A percentile compares a stretch with the other conserved stretches of the same genome.
These are phyloP conservation scores for Magallana ariakensis DNA, from an alignment of 1,140 invertebrate species.

Conservation along the genomic window DNA sequence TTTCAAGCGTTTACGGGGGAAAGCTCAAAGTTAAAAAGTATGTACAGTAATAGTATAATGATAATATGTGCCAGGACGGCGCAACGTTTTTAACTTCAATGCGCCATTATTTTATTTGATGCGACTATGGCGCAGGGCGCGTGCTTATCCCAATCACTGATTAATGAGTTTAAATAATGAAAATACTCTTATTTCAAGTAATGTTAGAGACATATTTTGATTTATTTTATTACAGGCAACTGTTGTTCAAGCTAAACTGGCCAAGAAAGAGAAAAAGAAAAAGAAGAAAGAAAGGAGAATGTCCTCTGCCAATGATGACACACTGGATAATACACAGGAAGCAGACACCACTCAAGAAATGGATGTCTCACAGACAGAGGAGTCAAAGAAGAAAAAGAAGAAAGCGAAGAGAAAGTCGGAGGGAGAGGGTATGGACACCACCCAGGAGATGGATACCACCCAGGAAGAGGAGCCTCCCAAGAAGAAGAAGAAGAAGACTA, in stretches of 20 bases:
- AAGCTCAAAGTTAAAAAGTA: no score
- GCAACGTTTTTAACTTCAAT: no score
- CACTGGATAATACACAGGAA: slow-evolving; percentile 53
- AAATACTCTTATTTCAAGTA: no score
- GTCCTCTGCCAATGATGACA: slow-evolving; percentile 38
- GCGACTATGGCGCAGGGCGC: no score
- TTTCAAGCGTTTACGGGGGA: no score
- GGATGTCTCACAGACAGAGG: slow-evolving; percentile 60
- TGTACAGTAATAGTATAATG: no score
- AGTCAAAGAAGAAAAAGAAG: slow-evolving; percentile 66
- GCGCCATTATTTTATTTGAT: no score
- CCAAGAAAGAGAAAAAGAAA: slow-evolving; percentile 75
- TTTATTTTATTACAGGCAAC: slow-evolving; percentile 65
- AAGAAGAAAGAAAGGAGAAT: slow-evolving; percentile 67
- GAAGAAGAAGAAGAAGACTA: slow-evolving; percentile 73
- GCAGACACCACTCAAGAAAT: slow-evolving; percentile 61
- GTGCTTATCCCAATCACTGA: no score
- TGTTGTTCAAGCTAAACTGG: slow-evolving; percentile 69
- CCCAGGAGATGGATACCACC: slow-evolving; percentile 61
- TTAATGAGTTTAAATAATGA: no score
- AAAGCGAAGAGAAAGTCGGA: slow-evolving; percentile 60
- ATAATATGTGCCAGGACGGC: no score
- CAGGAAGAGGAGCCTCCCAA: slow-evolving; percentile 56
- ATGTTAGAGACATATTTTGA: no score
- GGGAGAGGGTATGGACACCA: slow-evolving; percentile 65